Evolutionary conservation across 1,140 invertebrate genomes (phyloP).

Genomic region (Thereuonema tuberculata): DNA sequence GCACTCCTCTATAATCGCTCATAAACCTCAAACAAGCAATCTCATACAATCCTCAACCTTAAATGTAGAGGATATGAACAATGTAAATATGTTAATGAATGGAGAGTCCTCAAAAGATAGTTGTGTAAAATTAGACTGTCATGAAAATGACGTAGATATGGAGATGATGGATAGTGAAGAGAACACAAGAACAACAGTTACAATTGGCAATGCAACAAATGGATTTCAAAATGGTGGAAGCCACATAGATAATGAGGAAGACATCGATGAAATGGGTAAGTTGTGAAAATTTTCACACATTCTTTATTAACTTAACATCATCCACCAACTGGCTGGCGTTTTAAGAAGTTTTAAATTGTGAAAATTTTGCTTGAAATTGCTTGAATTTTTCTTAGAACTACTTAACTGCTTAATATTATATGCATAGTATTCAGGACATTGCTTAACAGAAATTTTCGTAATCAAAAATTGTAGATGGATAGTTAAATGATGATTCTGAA

Average conservation of each 20-base stretch:
- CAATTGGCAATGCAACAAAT: constrained; percentile 14
- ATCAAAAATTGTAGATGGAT: too few relatives aligned
- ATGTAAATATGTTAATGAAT: constrained; percentile 40
- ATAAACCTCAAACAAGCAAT: constrained; percentile 59
- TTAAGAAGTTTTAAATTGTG: too few relatives aligned
- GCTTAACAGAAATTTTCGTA: too few relatives aligned
- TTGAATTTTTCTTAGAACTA: too few relatives aligned
- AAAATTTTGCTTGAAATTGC: too few relatives aligned
- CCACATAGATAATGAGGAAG: constrained; percentile 10
- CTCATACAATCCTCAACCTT: constrained; percentile 19
- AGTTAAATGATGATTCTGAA: too few relatives aligned
- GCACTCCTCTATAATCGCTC: constrained; percentile 27
- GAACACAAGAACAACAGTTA: constrained; percentile 16
- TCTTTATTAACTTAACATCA: too few relatives aligned
- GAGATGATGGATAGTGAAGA: constrained; percentile 30
- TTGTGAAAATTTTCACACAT: too few relatives aligned
- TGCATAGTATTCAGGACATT: too few relatives aligned
- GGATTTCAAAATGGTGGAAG: constrained; percentile 16
- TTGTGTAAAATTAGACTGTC: constrained; percentile 12
- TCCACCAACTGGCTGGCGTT: too few relatives aligned
- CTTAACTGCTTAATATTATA: too few relatives aligned
- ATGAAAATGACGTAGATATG: constrained; percentile 43
- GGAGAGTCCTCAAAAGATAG: constrained; percentile 26
- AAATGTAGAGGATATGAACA: constrained; percentile 40
- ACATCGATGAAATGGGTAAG: constrained; percentile 32